Percentiles rank a stretch among this genome's conserved stretches.
Conservation (phyloP, 2,113 vertebrate species). For the Sinocyclocheilus maitianheensis region DNA sequence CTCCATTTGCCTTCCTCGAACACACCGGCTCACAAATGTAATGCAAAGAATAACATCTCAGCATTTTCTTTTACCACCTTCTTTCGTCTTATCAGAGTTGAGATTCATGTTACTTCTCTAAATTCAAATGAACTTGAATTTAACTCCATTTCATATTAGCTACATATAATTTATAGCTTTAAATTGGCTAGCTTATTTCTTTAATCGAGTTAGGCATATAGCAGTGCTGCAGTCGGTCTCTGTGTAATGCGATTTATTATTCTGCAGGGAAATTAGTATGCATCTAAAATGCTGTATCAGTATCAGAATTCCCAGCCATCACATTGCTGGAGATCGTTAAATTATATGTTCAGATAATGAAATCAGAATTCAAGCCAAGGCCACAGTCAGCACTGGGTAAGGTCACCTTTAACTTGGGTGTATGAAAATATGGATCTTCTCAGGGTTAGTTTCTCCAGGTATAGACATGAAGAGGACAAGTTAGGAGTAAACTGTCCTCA, state of each 20-base stretch:
- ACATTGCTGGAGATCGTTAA: conserved; percentile 29
- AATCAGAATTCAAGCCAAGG: neutral
- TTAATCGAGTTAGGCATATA: conserved; percentile 19
- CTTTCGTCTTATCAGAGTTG: neutral
- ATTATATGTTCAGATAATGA: conserved; percentile 24
- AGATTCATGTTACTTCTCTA: conserved; percentile 30
- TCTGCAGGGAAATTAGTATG: conserved; percentile 44
- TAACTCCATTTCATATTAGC: neutral
- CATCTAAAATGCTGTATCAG: conserved; percentile 41
- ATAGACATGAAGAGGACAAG: neutral
- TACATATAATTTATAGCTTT: conserved; percentile 31
- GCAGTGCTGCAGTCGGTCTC: neutral
- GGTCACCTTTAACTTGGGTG: conserved; percentile 20
- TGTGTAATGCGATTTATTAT: conserved; percentile 48
- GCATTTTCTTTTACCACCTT: neutral
- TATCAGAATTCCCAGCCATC: conserved; percentile 25
- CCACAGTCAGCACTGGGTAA: conserved; percentile 18
- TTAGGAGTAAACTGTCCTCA: neutral
- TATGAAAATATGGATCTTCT: neutral
- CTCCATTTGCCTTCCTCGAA: neutral
- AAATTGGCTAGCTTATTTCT: conserved; percentile 39
- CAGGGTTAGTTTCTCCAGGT: neutral
- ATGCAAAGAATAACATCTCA: neutral
- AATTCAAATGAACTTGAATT: conserved; percentile 10
- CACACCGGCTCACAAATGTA: neutral